A percentile compares a stretch with the other conserved stretches of the same genome.
Conservation (phyloP, 2,888 invertebrate genomes). For the Lumbricus terrestris region DNA sequence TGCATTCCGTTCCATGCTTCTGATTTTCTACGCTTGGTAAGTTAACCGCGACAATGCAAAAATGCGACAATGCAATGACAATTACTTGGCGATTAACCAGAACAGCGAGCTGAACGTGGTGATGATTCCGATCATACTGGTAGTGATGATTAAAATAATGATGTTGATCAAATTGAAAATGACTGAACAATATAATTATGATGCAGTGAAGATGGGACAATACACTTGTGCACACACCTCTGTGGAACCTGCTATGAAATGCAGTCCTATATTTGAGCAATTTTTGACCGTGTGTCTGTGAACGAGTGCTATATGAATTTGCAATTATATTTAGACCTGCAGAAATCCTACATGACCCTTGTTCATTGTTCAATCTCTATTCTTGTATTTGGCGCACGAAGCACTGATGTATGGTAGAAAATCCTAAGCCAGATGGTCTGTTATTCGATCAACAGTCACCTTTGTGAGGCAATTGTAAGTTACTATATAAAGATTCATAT, state of each 20-base stretch:
- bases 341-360: not conserved
- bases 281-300: no score
- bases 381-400: not conserved
- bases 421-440: no score
- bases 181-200: not conserved
- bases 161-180: not conserved
- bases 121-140: not conserved
- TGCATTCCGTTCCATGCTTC: not conserved
- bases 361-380: not conserved
- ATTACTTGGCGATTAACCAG: not conserved
- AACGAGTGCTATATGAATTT: not conserved
- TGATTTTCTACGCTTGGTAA: not conserved
- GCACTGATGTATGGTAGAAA: not conserved
- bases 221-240: not conserved
- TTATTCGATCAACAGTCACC: no score
- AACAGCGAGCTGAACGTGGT: not conserved
- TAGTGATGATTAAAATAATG: not conserved
- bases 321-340: not conserved
- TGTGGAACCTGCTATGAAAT: not conserved
- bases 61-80: no score
- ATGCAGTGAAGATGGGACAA: not conserved
- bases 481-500: no score
- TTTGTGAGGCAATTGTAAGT: no score
- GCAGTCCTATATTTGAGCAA: not conserved
- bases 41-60: not conserved